A percentile compares a stretch with the other conserved stretches of the same genome.
Evolutionary conservation across 2,888 invertebrate genomes (phyloP).

Genomic region (Clanis bilineata): DNA sequence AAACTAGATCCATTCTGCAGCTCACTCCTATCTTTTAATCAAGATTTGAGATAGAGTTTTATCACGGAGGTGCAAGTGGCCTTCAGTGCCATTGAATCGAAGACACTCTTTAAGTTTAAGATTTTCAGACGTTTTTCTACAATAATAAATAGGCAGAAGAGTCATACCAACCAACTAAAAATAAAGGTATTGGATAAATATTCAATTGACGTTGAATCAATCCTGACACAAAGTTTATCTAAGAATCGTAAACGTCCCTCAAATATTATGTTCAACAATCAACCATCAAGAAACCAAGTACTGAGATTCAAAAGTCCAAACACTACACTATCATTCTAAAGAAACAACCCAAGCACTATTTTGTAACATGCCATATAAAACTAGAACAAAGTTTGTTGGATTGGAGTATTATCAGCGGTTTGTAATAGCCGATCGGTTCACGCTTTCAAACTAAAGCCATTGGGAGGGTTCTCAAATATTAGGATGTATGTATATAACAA

Average conservation of each 20-base stretch:
- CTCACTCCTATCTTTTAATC: no score
- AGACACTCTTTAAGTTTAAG: no score
- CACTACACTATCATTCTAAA: neutral
- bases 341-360: neutral
- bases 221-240: no score
- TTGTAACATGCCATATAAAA: conserved; percentile 42
- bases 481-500: conserved; percentile 38
- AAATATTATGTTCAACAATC: neutral
- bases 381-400: conserved; percentile 40
- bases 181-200: no score
- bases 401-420: conserved; percentile 55
- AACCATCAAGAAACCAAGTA: neutral
- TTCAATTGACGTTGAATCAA: no score
- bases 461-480: conserved; percentile 56
- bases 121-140: no score
- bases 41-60: no score
- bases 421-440: conserved; percentile 62
- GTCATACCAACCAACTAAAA: no score
- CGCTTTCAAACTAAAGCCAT: conserved; percentile 62
- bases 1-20: no score
- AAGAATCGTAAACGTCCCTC: neutral
- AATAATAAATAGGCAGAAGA: no score
- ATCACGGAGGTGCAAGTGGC: no score
- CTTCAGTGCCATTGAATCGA: no score
- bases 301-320: neutral